A percentile compares a stretch with the other conserved stretches of the same genome.
These are phyloP conservation scores for Lysiphlebus fabarum DNA, from an alignment of 1,140 invertebrate genomes.

Conservation along the genomic window DNA sequence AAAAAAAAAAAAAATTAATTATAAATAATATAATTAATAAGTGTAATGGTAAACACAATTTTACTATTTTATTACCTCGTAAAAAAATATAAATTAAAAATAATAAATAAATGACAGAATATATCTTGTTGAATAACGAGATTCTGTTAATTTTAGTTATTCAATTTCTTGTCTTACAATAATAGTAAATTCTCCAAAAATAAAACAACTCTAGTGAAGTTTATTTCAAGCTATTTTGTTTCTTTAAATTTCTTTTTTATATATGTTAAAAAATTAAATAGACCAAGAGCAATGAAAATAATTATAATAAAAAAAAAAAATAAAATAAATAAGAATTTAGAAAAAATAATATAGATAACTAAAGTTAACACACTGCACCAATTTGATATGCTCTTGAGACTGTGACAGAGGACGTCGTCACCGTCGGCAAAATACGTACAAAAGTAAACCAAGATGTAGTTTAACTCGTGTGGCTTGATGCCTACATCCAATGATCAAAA, in stretches of 20 bases:
- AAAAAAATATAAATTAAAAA: not conserved
- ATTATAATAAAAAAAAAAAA: conserved; percentile 12
- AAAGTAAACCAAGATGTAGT: conserved; percentile 32
- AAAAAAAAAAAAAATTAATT: too few species aligned
- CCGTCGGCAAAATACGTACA: conserved; percentile 29
- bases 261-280: not conserved
- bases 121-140: too few species aligned
- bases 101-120: not conserved
- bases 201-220: not conserved
- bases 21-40: too few species aligned
- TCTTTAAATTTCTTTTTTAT: too few species aligned
- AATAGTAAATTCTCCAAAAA: conserved; percentile 2
- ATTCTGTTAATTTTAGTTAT: too few species aligned
- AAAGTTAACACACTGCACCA: conserved; percentile 32
- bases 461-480: too few species aligned
- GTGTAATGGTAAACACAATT: too few species aligned
- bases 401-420: conserved; percentile 54
- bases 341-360: conserved; percentile 23
- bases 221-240: conserved; percentile 2
- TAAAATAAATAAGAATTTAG: conserved; percentile 3
- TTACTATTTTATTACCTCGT: too few species aligned
- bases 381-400: conserved; percentile 52
- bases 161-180: too few species aligned
- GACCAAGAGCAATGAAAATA: conserved; percentile 1
- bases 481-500: too few species aligned